These are phyloP conservation scores for Drosophila mojavensis DNA, from an alignment of 1,140 invertebrate species.

Conservation along the genomic window DNA sequence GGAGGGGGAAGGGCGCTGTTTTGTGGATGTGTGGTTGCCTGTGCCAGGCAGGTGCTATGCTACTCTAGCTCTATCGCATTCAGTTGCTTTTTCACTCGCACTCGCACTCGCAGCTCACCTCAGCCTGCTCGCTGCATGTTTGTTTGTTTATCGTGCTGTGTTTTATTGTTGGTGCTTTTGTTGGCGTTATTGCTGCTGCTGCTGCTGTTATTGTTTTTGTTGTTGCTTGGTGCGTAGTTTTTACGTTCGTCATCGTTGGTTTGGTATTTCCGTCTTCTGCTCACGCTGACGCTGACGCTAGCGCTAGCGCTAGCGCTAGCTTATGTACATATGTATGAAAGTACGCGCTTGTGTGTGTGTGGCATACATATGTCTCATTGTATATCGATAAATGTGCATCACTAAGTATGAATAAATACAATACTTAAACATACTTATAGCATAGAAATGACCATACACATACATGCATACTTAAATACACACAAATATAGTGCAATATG, in stretches of 20 bases:
- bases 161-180: slow-evolving; percentile 64
- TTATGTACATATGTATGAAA: neutral
- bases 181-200: slow-evolving; percentile 47
- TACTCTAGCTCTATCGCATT: slow-evolving; percentile 24
- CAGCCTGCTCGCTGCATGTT: slow-evolving; percentile 52
- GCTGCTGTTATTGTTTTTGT: slow-evolving; percentile 46
- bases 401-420: neutral
- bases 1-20: neutral
- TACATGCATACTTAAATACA: neutral
- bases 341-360: neutral
- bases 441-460: neutral
- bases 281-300: slow-evolving; percentile 34
- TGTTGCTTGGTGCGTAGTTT: slow-evolving; percentile 75
- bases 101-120: neutral
- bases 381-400: slow-evolving; percentile 4
- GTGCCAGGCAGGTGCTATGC: slow-evolving; percentile 64
- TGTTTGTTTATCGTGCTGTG: slow-evolving; percentile 81
- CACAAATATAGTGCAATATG: neutral
- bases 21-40: slow-evolving; percentile 3
- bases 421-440: neutral
- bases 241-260: slow-evolving; percentile 80
- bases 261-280: slow-evolving; percentile 81
- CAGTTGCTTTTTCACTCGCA: slow-evolving; percentile 31
- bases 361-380: slow-evolving; percentile 7
- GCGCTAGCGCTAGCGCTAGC: slow-evolving; percentile 21